Evolutionary conservation across 2,888 invertebrate species (phyloP).

Genomic region (Agonopterix arenella): DNA sequence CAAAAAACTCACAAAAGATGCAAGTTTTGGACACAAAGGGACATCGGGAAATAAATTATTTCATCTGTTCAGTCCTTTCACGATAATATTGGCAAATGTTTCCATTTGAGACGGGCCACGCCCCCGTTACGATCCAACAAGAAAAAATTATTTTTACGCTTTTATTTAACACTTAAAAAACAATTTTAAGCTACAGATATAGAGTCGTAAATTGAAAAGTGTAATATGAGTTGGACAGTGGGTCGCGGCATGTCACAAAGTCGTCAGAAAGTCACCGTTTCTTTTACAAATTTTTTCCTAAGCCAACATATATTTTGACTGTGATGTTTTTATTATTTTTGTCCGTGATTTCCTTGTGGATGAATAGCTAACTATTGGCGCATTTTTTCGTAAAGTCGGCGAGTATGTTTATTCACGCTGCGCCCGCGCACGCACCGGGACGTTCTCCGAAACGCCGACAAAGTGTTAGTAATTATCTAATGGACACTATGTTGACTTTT

Average conservation of each 20-base stretch:
- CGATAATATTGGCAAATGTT: constrained; percentile 77
- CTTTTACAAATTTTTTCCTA: constrained; percentile 57
- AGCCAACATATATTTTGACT: constrained; percentile 75
- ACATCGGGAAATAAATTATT: constrained; percentile 75
- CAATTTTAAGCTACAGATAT: constrained; percentile 10
- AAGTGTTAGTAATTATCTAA: constrained; percentile 63
- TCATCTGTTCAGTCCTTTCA: constrained; percentile 74
- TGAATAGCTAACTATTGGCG: constrained; percentile 51
- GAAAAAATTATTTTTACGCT: constrained; percentile 24
- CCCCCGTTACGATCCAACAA: constrained; percentile 49
- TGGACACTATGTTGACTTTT: constrained; percentile 58
- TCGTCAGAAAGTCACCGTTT: constrained; percentile 63
- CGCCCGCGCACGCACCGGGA: constrained; percentile 20
- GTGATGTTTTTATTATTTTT: constrained; percentile 77
- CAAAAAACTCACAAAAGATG: constrained; percentile 67
- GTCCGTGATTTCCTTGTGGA: constrained; percentile 59
- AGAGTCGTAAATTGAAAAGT: constrained; percentile 18
- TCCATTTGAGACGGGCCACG: constrained; percentile 72
- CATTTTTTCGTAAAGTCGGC: constrained; percentile 55
- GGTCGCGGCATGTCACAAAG: constrained; percentile 63
- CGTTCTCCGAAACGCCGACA: constrained; percentile 63
- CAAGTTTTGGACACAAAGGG: constrained; percentile 72
- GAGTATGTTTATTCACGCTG: constrained; percentile 39
- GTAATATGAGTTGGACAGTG: constrained; percentile 24
- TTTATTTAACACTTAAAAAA: constrained; percentile 7